Base-by-base conservation (phyloP, 2,888 invertebrate genomes). In the Pharmacophagus antenor region DNA sequence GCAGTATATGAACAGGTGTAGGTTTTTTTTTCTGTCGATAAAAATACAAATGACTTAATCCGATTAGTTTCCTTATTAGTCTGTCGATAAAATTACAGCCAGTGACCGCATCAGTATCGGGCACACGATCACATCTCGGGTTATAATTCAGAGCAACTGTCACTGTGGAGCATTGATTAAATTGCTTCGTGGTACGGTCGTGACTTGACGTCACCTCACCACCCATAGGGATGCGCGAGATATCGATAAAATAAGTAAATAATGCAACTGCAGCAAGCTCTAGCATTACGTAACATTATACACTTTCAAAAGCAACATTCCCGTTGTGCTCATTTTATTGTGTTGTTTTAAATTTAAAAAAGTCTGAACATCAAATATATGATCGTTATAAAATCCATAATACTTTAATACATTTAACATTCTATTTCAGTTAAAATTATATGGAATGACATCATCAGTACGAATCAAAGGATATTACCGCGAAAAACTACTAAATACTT, bases 171-270 rank as follows among this genome's bases (percentile, higher is more conserved):
- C 72, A 71, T 70, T 79, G 79, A 83, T 83, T 80, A 81, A 76
- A 82, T 78, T 79, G 74, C 75, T 77, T 70, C 70, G 70, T 66
- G 63, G 72, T 71, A 69, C 65, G 69, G 64, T 85, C 85, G 85
- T 85, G 85, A 80, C 76, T 68, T 82, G 81, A 83, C 80, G 79
- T 85, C 84, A 83, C 68, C 73, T 15, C 59, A 41, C 62, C 51
- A 1, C 18, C 57, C 44, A 21, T 64, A 65, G 65, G 62, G 70
- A 70, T 64, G 64, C 51, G 52, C 63, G 64, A 62, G 58, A 58
- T 66, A 66, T 69, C 66, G 67, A 66, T 69, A 67, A 63, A 61
- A 56, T 64, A 61, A 51, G 51, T 25, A 56, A 56, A 61, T 52
- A 56, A 55, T 47, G 21, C 12, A 8, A 17, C 41, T 2, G 2